Evolutionary conservation across 2,113 vertebrate species (phyloP).

Genomic region (Oncorhynchus tshawytscha): DNA sequence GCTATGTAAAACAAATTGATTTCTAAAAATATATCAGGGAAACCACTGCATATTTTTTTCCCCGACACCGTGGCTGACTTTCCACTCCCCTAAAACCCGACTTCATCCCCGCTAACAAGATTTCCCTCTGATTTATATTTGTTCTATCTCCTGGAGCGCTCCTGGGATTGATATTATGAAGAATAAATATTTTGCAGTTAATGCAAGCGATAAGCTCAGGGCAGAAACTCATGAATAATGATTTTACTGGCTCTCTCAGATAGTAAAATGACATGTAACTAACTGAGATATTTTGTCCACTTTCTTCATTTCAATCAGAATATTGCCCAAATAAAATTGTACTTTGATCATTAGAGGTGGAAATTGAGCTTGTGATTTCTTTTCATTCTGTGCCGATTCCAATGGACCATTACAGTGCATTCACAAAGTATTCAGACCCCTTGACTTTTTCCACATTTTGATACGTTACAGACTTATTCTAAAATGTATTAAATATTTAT

Average conservation of each 20-base stretch:
- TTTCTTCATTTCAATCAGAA: constrained; percentile 11
- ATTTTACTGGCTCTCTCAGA: constrained; percentile 8
- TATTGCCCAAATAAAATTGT: constrained; percentile 9
- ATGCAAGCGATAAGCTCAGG: constrained; percentile 28
- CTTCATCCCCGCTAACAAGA: constrained; percentile 32
- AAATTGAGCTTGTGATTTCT: background rate
- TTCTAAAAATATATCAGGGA: constrained; percentile 16
- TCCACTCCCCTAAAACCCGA: constrained; percentile 7
- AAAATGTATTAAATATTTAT: no score
- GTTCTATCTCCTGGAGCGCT: constrained; percentile 20
- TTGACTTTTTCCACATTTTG: no score
- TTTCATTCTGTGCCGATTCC: background rate
- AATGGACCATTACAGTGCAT: no score
- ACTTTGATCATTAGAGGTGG: constrained; percentile 8
- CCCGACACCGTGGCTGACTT: constrained; percentile 6
- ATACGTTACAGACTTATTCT: no score
- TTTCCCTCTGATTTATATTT: constrained; percentile 32
- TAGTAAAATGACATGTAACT: constrained; percentile 20
- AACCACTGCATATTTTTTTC: background rate
- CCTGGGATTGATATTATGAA: constrained; percentile 28
- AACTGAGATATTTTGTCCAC: constrained; percentile 10
- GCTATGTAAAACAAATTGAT: constrained; percentile 10
- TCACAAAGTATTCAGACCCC: no score
- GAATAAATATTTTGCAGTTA: constrained; percentile 24
- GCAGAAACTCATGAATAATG: constrained; percentile 25